These are phyloP conservation scores for Amphipyra tragopoginis DNA, from an alignment of 2,888 invertebrate species.

Conservation along the genomic window DNA sequence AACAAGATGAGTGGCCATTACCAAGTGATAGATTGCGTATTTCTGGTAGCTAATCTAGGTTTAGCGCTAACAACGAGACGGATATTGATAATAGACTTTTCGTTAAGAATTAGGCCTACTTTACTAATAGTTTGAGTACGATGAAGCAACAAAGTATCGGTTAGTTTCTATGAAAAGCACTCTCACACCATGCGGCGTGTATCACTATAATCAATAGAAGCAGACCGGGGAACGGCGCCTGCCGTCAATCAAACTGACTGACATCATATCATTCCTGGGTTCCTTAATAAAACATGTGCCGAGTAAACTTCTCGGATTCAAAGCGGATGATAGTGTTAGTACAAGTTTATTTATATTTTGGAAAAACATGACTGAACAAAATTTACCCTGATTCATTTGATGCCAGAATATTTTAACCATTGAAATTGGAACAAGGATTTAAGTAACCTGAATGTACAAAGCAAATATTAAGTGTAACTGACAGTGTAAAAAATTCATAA, in stretches of 20 bases:
- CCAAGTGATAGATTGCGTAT: constrained; percentile 49
- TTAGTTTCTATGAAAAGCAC: constrained; percentile 61
- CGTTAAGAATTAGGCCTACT: constrained; percentile 18
- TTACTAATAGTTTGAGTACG: constrained; percentile 39
- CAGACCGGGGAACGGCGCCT: constrained; percentile 68
- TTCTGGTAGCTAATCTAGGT: constrained; percentile 42
- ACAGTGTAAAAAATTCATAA: constrained; percentile 26
- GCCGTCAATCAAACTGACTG: constrained; percentile 80
- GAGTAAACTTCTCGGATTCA: constrained; percentile 62
- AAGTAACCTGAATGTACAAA: constrained; percentile 7
- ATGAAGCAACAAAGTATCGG: constrained; percentile 50
- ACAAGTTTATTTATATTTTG: constrained; percentile 59
- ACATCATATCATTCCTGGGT: constrained; percentile 75
- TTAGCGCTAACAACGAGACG: constrained; percentile 22
- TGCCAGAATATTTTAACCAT: constrained; percentile 20
- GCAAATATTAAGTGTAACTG: constrained; percentile 4
- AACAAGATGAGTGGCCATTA: constrained; percentile 53
- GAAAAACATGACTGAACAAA: constrained; percentile 58
- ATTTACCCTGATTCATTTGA: constrained; percentile 40
- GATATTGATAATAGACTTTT: constrained; percentile 16
- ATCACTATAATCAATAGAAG: constrained; percentile 61
- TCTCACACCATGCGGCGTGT: constrained; percentile 50
- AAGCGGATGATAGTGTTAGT: constrained; percentile 60
- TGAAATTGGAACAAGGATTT: constrained; percentile 16
- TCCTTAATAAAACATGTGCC: constrained; percentile 72